Evolutionary conservation across 2,113 vertebrate genomes (phyloP), one percentile per base, ranked within the genome.

Genomic region (Mohoua ochrocephala): DNA sequence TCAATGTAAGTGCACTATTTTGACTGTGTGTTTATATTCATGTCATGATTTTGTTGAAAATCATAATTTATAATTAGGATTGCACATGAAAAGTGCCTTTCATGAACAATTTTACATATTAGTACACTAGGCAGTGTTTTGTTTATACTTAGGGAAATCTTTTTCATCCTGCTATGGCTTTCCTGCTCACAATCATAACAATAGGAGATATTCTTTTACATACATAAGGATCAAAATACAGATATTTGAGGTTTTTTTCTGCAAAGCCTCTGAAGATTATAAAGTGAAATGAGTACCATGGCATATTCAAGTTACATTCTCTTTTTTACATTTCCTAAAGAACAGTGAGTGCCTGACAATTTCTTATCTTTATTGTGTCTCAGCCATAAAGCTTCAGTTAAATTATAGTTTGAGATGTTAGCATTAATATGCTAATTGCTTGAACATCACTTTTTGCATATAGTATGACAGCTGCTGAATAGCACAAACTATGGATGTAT

Each of bases 341-440:
- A 91, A 82, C 41, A 83, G 31, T 19, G 39, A 93, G 17, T 67
- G 30, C 44, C 89, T 94, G 71, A 86, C 50, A 64, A 94, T 89
- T 91, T 93, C 87, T 81, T 93, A 61, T 61, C 94, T 95, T 93
- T 95, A 93, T 76, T 90, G 49, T 89, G 47, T 91, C 89, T 95
- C 77, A 92, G 53, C 53, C 3, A 1, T 75, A 76, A 76, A 85
- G 39, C 39, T 91, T 76, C 41, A 68, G 82, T 89, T 91, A 89
- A 96, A 80, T 92, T 97, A 92, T 53, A 95, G 80, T 88, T 84
- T 74, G 65, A 94, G 81, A 57, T 30, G 76, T 76, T 82, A 85
- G 2, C 73, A 86, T 97, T 96, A 81, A 94, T 81, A 95, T 91
- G 95, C 80, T 87, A 94, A 88, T 91, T 96, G 41, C 44, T 84